A percentile compares a stretch with the other conserved stretches of the same genome.
Evolutionary conservation across 2,797 vertebrate species (phyloP).

Genomic region (Phalanger gymnotis): DNA sequence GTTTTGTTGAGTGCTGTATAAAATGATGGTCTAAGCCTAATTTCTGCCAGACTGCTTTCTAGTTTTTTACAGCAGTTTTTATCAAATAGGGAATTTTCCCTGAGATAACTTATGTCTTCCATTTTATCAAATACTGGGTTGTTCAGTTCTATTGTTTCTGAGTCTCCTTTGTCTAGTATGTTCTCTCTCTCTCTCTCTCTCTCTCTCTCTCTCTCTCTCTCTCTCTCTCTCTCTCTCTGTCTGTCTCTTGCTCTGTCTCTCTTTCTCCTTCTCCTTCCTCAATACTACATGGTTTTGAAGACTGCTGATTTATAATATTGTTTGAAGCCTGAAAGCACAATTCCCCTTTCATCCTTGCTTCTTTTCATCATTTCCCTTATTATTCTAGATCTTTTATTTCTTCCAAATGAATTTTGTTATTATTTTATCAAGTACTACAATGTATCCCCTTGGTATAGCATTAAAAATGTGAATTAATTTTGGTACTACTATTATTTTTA

Average conservation of each 20-base stretch:
- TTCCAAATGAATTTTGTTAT: background rate
- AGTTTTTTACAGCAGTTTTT: no score
- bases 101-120: no score
- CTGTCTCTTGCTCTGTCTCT: no score
- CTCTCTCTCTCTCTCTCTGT: no score
- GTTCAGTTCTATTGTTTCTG: background rate
- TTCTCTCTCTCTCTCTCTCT: background rate
- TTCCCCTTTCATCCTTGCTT: no score
- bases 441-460: background rate
- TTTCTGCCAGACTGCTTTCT: background rate
- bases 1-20: background rate
- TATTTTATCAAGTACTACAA: background rate
- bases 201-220: no score
- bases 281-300: background rate
- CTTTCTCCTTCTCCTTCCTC: no score
- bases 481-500: background rate
- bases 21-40: background rate
- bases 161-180: background rate
- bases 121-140: no score
- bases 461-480: background rate
- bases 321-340: no score
- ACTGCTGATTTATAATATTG: no score
- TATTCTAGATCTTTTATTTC: background rate
- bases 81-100: no score
- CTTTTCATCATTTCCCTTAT: background rate